Evolutionary conservation across 2,797 vertebrate genomes (phyloP).

Genomic region (Coluber constrictor): DNA sequence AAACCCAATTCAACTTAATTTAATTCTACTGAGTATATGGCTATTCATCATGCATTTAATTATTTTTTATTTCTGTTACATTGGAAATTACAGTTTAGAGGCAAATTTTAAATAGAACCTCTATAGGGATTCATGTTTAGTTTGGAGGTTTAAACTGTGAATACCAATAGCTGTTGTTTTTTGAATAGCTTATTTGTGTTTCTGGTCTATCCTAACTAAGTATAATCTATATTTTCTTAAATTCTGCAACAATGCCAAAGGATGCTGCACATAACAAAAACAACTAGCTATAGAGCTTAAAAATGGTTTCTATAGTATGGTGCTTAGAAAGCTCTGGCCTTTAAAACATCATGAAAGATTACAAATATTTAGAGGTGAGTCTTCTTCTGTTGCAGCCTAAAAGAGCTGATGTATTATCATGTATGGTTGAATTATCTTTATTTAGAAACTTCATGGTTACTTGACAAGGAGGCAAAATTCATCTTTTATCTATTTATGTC

Average conservation of each 20-base stretch:
- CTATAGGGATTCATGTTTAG: neutral
- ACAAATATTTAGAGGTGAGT: slow-evolving; percentile 78
- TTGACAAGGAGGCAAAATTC: slow-evolving; percentile 59
- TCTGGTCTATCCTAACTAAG: slow-evolving; percentile 64
- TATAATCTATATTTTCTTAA: slow-evolving; percentile 72
- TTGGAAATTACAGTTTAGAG: neutral
- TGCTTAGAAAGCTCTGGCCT: slow-evolving; percentile 83
- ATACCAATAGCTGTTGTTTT: slow-evolving; percentile 20
- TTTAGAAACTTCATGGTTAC: slow-evolving; percentile 66
- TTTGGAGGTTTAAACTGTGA: neutral
- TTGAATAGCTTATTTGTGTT: neutral
- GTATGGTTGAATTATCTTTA: slow-evolving; percentile 67
- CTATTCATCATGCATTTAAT: neutral
- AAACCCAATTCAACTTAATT: neutral
- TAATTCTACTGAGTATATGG: neutral
- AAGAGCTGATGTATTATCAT: slow-evolving; percentile 79
- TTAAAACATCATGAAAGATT: slow-evolving; percentile 75
- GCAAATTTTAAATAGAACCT: neutral
- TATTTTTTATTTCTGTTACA: neutral
- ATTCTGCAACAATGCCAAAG: slow-evolving; percentile 81
- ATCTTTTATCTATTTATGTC: slow-evolving; percentile 63
- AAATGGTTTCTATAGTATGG: slow-evolving; percentile 72
- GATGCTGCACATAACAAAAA: slow-evolving; percentile 80
- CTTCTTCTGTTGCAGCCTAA: slow-evolving; percentile 66
- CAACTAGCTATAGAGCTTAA: slow-evolving; percentile 73